Base-by-base conservation (phyloP, 2,113 vertebrate species). In the Etheostoma cragini region DNA sequence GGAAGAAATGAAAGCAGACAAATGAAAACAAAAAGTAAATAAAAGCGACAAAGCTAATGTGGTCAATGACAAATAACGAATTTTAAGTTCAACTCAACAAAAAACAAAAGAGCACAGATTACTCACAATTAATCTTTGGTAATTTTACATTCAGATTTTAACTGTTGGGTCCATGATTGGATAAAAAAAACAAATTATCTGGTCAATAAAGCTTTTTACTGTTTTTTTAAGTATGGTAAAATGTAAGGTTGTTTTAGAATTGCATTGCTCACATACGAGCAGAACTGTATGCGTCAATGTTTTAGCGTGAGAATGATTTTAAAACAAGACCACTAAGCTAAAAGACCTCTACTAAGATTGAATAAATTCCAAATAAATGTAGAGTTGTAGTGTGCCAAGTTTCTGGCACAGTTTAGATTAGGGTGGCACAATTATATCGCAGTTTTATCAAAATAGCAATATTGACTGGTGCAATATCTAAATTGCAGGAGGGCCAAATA, bases 1-100 rank as follows among this genome's bases (percentile, higher is more conserved):
- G 96, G 94, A 96, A 93, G 95, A 96, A 93, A 87, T 94, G 93
- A 96, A 92, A 89, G 92, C 75, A 88, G 87, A 93, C 87, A 95
- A 91, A 92, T 90, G 79, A 93, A 89, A 89, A 84, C 50, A 64
- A 53, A 82, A 86, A 84, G 78, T 53, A 82, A 71, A 67, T 26
- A 33, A 76, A 60, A 87, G 16, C 68, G 47, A 76, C 78, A 75
- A 84, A 16, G 45, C 38, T 53, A 60, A 88, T 67, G 61, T 15
- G 79, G 68, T 52, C 49, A 77, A 80, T 57, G 33, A 83, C 24
- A 30, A 65, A 80, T 26, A 72, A 65, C 38, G 13, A 21, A 26
- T 61, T 60, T 66, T 1, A 26, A 78, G 21, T 38, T 42, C 0
- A 78, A 82, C 33, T 69, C 0, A 83, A 82, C 19, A 57, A 8